phyloP scores from a whole-genome alignment of 2,797 vertebrate species.

The Acropternis orthonyx region DNA sequence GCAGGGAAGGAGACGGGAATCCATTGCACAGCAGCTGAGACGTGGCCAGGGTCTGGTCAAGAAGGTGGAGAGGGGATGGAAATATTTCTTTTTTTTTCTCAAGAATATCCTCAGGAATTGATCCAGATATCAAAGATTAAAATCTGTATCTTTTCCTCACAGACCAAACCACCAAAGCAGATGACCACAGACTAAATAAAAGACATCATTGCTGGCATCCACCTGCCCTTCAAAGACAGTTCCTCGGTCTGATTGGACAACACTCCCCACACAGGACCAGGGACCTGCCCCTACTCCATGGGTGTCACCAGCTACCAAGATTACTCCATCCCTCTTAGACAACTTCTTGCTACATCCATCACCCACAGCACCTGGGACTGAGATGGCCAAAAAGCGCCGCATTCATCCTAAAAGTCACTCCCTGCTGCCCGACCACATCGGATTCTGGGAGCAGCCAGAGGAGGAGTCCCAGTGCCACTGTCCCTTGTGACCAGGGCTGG shows the following conservation, averaged over 20 bases:
- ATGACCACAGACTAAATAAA: not conserved
- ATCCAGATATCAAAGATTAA: not conserved
- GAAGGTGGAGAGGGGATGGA: not conserved
- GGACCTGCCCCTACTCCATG: not conserved
- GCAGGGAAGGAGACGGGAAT: not conserved
- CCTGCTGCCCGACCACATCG: not conserved
- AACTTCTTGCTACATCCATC: not conserved
- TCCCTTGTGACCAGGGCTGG: not conserved
- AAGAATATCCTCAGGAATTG: not conserved
- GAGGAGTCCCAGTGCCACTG: conserved; percentile 22
- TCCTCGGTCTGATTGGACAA: not conserved
- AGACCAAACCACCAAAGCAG: not conserved
- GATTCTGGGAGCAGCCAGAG: conserved; percentile 23
- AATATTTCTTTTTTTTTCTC: not conserved
- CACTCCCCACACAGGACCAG: not conserved
- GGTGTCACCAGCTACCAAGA: not conserved
- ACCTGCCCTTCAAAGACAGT: not conserved
- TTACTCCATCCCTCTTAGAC: not conserved
- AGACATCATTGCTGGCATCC: not conserved
- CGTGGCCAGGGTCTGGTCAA: not conserved
- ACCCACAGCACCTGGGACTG: not conserved
- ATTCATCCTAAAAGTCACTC: not conserved
- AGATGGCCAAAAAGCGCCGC: not conserved
- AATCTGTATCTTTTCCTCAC: not conserved
- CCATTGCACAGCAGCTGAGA: not conserved